These are phyloP conservation scores for Sus scrofa DNA, from an alignment of 2,113 vertebrate genomes.

Conservation along the genomic window T2T-Sscrofa CM000827.6:85854501-85855000, in stretches of 20 bases:
- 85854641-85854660: constrained; percentile 39
- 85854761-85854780: constrained; percentile 62
- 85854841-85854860: background rate
- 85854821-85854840: background rate
- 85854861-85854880: accelerated
- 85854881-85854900: background rate
- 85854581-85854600: constrained; percentile 17
- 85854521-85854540: constrained; percentile 37
- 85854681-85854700: constrained; percentile 74
- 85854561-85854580: background rate
- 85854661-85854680: constrained; percentile 34
- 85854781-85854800: background rate
- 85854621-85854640: constrained; percentile 38
- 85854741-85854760: constrained; percentile 82
- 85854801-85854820: background rate
- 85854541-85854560: constrained; percentile 55
- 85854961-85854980: background rate
- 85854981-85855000: background rate
- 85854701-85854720: constrained; percentile 80
- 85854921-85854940: background rate
- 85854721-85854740: constrained; percentile 84
- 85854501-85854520: constrained; percentile 54
- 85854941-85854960: background rate
- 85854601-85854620: constrained; percentile 49
- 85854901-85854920: background rate